Conservation (phyloP, 2,113 vertebrate species). For the Potamarius usumacintae region DNA sequence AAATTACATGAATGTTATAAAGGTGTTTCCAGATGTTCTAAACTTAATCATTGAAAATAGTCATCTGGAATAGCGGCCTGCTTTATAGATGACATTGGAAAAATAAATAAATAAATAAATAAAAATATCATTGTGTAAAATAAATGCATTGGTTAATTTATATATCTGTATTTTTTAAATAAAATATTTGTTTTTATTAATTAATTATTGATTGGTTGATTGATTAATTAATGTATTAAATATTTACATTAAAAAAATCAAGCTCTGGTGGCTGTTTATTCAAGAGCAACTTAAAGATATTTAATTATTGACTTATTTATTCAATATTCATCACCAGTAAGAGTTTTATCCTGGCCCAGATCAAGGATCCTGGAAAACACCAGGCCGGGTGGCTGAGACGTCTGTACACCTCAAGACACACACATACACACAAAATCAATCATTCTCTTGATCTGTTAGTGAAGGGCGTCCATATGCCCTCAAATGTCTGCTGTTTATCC, state of each 20-base stretch:
- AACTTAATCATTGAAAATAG: neutral
- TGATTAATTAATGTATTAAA: neutral
- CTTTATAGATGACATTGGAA: neutral
- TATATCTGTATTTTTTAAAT: neutral
- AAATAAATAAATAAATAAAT: neutral
- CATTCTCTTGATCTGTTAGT: neutral
- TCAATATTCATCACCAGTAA: neutral
- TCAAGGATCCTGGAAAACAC: neutral
- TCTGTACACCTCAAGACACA: neutral
- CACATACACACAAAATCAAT: neutral
- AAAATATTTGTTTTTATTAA: too few species aligned
- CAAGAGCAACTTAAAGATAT: neutral
- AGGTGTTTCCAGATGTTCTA: neutral
- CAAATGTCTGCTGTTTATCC: too few species aligned
- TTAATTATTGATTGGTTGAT: too few species aligned
- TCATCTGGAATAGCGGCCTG: too few species aligned
- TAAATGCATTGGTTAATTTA: neutral
- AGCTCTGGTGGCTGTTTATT: neutral
- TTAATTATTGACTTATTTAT: neutral
- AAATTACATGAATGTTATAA: neutral
- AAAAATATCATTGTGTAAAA: neutral
- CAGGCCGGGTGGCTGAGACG: too few species aligned
- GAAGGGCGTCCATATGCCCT: too few species aligned
- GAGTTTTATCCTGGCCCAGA: neutral
- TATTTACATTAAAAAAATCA: neutral